Evolutionary conservation across 2,888 invertebrate species (phyloP).

Genomic region (Zelleria hepariella): DNA sequence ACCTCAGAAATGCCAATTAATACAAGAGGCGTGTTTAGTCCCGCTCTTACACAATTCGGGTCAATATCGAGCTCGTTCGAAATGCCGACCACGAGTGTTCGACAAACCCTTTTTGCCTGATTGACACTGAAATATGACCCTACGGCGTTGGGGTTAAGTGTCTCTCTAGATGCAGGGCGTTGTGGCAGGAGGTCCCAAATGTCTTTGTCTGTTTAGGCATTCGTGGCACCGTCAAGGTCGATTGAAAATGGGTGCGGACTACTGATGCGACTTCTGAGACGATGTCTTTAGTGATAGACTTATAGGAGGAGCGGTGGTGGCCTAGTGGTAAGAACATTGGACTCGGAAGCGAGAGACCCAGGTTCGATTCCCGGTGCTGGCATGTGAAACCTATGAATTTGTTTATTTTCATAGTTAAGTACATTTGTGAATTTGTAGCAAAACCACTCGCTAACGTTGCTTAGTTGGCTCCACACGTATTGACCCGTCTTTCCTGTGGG

Average conservation of each 20-base stretch:
- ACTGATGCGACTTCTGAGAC: conserved; percentile 29
- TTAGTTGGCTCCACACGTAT: background rate
- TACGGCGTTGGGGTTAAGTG: background rate
- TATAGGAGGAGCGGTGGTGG: too few species aligned
- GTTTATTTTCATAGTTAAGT: too few species aligned
- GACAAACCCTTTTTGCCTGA: background rate
- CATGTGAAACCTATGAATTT: too few species aligned
- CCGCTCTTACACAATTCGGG: conserved; percentile 46
- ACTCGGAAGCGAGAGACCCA: too few species aligned
- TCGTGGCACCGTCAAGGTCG: conserved; percentile 50
- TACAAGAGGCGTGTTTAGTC: background rate
- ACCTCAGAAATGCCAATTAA: conserved; percentile 1
- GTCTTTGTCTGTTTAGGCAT: conserved; percentile 43
- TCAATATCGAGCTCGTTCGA: conserved; percentile 39
- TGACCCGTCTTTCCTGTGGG: background rate
- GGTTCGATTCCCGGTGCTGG: too few species aligned
- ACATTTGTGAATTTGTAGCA: too few species aligned
- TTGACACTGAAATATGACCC: background rate
- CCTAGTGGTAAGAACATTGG: too few species aligned
- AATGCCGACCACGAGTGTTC: conserved; percentile 11
- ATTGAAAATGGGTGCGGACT: conserved; percentile 30
- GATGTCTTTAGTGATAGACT: too few species aligned
- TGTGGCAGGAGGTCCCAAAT: conserved; percentile 30
- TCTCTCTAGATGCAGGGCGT: conserved; percentile 8
- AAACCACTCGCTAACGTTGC: background rate